A percentile compares a stretch with the other conserved stretches of the same genome.
Evolutionary conservation across 2,888 invertebrate species (phyloP).

Genomic region (Clanis bilineata): DNA sequence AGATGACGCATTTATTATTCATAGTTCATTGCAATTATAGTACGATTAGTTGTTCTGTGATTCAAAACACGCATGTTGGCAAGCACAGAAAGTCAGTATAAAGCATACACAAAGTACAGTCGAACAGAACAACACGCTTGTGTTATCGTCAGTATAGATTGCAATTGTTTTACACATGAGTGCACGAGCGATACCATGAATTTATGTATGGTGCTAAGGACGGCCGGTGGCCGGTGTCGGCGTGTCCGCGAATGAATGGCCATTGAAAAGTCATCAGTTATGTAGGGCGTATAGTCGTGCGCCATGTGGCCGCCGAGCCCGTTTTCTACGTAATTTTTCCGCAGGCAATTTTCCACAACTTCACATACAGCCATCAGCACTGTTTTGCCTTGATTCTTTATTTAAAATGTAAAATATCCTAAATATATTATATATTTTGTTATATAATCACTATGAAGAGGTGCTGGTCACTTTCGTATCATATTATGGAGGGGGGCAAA

Average conservation of each 20-base stretch:
- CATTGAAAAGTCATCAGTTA: slow-evolving; percentile 82
- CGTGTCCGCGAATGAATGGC: slow-evolving; percentile 72
- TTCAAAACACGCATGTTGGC: neutral
- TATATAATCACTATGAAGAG: neutral
- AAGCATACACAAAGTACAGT: neutral
- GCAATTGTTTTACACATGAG: slow-evolving; percentile 54
- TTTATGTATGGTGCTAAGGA: slow-evolving; percentile 48
- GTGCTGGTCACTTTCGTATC: too few relatives aligned
- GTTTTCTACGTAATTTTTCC: slow-evolving; percentile 71
- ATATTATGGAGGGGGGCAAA: too few relatives aligned
- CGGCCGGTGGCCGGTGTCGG: slow-evolving; percentile 35
- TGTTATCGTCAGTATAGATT: slow-evolving; percentile 12
- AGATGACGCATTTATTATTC: too few relatives aligned
- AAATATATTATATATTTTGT: too few relatives aligned
- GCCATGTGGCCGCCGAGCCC: slow-evolving; percentile 68
- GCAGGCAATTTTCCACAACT: slow-evolving; percentile 69
- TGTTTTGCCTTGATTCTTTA: slow-evolving; percentile 53
- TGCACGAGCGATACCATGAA: slow-evolving; percentile 51
- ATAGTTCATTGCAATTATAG: too few relatives aligned
- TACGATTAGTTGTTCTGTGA: too few relatives aligned
- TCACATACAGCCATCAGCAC: slow-evolving; percentile 64
- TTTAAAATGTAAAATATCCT: neutral
- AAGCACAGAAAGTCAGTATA: neutral
- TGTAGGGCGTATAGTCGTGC: slow-evolving; percentile 74
- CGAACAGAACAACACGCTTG: neutral